Evolutionary conservation across 2,113 vertebrate species (phyloP), one percentile per base, ranked within the genome.

Genomic region (Nerophis ophidion): DNA sequence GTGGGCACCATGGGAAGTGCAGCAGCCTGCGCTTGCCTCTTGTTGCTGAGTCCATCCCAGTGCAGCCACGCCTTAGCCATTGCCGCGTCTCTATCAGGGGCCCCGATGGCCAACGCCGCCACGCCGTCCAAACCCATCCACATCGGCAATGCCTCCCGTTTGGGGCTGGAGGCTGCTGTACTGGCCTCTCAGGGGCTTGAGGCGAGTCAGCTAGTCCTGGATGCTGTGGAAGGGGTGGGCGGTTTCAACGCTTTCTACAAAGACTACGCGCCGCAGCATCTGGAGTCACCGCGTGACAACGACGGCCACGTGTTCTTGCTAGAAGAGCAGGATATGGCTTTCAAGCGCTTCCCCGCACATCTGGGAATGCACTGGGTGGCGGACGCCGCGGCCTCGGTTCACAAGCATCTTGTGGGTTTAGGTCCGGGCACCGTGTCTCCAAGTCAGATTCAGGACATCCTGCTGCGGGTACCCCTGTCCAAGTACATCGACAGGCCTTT

Each of bases 281-380:
- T 94, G 47, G 3, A 76, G 0, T 49, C 77, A 0, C 81, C 89
- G 0, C 58, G 51, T 12, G 40, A 44, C 0, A 75, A 81, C 33
- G 42, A 79, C 0, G 77, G 74, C 0, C 87, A 90, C 1, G 13
- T 72, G 35, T 93, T 95, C 77, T 89, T 95, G 48, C 62, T 95
- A 69, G 92, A 94, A 68, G 85, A 89, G 61, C 93, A 95, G 80
- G 93, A 95, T 54, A 88, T 95, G 0, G 93, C 85, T 8, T 95
- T 95, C 81, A 95, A 95, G 81, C 58, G 92, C 0, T 95, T 94
- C 75, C 93, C 93, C 0, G 93, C 93, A 49, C 93, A 95, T 69
- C 84, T 95, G 40, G 93, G 92, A 11, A 95, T 94, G 93, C 93
- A 95, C 87, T 95, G 93, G 93, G 87, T 94, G 58, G 91, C 87